phyloP scores from a whole-genome alignment of 2,888 invertebrate species.

The Machimus atricapillus region DNA sequence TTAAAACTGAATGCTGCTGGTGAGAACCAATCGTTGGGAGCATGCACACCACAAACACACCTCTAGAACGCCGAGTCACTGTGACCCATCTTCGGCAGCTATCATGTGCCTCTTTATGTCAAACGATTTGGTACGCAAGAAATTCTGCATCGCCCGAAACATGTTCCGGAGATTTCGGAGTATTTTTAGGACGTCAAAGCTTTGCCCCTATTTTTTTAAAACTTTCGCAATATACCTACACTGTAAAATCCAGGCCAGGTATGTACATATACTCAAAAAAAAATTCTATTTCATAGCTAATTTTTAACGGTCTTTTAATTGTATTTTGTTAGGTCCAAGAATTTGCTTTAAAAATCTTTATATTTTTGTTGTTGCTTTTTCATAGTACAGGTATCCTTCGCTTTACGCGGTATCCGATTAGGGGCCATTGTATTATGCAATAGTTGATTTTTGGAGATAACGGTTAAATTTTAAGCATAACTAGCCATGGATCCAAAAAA shows the following conservation, averaged over 20 bases:
- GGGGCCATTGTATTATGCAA: no score
- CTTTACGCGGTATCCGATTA: no score
- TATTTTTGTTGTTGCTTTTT: no score
- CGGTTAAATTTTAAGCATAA: no score
- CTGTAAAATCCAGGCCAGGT: background rate
- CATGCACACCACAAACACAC: background rate
- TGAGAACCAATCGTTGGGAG: background rate
- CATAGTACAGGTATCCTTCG: no score
- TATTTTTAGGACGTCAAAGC: background rate
- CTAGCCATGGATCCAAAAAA: no score
- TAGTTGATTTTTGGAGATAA: no score
- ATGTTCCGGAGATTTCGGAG: background rate
- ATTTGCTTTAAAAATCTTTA: no score
- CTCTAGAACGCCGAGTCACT: background rate
- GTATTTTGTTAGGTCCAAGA: no score
- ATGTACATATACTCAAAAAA: no score
- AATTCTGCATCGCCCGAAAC: constrained; percentile 20
- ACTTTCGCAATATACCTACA: background rate
- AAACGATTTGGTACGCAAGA: background rate
- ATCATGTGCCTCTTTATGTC: constrained; percentile 22
- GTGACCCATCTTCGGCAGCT: constrained; percentile 14
- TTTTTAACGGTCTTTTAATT: background rate
- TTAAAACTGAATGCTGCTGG: background rate
- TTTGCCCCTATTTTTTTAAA: background rate
- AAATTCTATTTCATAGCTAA: background rate